Base-by-base conservation (phyloP, 1,140 invertebrate genomes). In the Scaptomyza hsui region DNA sequence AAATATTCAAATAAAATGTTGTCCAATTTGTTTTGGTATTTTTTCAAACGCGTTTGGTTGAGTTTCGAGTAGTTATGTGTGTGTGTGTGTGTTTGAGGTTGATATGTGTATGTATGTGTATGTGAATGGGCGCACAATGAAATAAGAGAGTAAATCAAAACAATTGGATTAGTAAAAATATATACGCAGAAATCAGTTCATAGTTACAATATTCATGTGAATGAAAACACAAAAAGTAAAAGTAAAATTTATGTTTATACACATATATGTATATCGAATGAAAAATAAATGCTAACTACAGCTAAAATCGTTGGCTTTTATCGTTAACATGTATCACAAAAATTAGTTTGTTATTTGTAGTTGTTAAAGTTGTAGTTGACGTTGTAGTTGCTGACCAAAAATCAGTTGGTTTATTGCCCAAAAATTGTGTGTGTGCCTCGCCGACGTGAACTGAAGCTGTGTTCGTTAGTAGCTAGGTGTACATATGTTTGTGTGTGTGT, bases 91-190 rank as follows among this genome's bases (percentile, higher is more conserved):
- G 3, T 29, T 29, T 39, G 44, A 53, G 10, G 57, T 52, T 16
- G 42, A 47, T 49, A 13, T 9, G 21, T 55, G 29, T 18, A 29
- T 42, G 24, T 49, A 35, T 64, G 39, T 24, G 53, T 7, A 57
- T 74, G 57, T 74, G 59, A 70, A 49, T 72, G 72, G 59, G 62
- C 72, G 80, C 72, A 79, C 65, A 85, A 81, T 85, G 80, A 85
- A 86, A 85, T 59, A 85, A 85, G 80, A 85, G 80, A 85, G 77
- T 85, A 77, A 85, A 60, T 44, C 18, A 68, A 75, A 78, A 88
- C 86, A 78, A 37, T 52, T 85, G 81, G 82, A 85, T 85, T 85
- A 85, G 81, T 85, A 77, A 47, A 70, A 56, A 51, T 75, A 75
- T 70, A 82, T 60, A 72, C 62, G 69, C 48, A 71, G 62, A 63